These are phyloP conservation scores for Vipera ursinii DNA, from an alignment of 2,797 vertebrate genomes.

Conservation along the genomic window DNA sequence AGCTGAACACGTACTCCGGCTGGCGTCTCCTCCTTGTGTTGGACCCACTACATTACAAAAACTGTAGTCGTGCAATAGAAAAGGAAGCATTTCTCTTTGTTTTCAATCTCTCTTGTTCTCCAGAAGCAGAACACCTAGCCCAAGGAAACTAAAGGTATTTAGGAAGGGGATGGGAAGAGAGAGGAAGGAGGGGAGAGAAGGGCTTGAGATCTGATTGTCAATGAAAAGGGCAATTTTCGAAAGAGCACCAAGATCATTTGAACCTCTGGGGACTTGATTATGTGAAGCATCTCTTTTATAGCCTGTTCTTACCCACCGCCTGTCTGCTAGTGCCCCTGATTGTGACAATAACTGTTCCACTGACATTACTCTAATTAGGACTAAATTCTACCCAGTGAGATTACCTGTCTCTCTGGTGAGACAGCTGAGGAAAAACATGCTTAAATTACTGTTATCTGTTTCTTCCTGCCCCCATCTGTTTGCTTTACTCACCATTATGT, in stretches of 20 bases:
- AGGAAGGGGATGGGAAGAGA: neutral
- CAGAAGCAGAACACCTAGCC: neutral
- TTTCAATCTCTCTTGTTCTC: neutral
- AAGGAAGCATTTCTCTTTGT: neutral
- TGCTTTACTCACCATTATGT: slow-evolving; percentile 10
- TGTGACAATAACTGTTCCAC: slow-evolving; percentile 48
- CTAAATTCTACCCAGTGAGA: slow-evolving; percentile 52
- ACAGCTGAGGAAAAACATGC: slow-evolving; percentile 32
- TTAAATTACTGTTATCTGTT: slow-evolving; percentile 30
- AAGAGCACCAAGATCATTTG: slow-evolving; percentile 26
- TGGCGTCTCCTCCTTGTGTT: too few relatives aligned
- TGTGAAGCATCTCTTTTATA: slow-evolving; percentile 33
- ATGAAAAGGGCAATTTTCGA: slow-evolving; percentile 34
- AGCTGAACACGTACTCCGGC: too few relatives aligned
- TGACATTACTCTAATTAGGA: slow-evolving; percentile 54
- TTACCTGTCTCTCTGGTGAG: slow-evolving; percentile 33
- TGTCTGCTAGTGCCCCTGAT: slow-evolving; percentile 54
- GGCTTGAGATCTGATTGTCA: slow-evolving; percentile 26
- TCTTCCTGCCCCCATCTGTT: neutral
- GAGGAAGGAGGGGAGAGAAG: slow-evolving; percentile 15
- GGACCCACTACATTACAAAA: neutral
- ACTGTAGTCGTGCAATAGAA: neutral
- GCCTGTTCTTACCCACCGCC: slow-evolving; percentile 46
- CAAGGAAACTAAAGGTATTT: slow-evolving; percentile 11
- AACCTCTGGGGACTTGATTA: slow-evolving; percentile 59